A percentile compares a stretch with the other conserved stretches of the same genome.
Evolutionary conservation across 2,888 invertebrate species (phyloP).

Genomic region (Agrochola macilenta): DNA sequence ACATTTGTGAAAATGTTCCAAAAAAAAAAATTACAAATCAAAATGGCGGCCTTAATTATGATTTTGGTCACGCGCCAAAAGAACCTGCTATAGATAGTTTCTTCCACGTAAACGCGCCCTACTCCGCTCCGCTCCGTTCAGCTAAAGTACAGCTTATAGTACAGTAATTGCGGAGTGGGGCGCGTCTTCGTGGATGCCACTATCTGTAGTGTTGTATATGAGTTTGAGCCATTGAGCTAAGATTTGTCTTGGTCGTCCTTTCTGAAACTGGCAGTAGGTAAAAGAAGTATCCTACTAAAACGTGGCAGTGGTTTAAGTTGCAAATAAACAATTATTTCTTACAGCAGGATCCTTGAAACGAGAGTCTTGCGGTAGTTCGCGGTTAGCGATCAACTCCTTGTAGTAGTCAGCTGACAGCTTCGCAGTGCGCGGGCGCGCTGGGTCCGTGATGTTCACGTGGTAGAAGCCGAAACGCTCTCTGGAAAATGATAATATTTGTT

Average conservation of each 20-base stretch:
- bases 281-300: neutral
- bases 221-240: neutral
- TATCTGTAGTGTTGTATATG: too few species aligned
- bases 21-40: neutral
- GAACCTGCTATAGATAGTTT: too few species aligned
- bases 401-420: conserved; percentile 92
- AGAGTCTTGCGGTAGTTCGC: conserved; percentile 83
- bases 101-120: too few species aligned
- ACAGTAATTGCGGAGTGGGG: too few species aligned
- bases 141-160: too few species aligned
- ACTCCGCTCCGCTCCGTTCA: too few species aligned
- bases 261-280: neutral
- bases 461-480: conserved; percentile 94
- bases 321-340: conserved; percentile 62
- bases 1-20: neutral
- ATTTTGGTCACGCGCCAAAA: neutral
- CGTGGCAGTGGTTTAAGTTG: neutral
- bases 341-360: conserved; percentile 83
- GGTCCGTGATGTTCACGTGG: conserved; percentile 92
- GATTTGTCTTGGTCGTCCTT: neutral
- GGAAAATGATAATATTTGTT: conserved; percentile 56
- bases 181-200: too few species aligned
- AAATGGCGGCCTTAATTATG: neutral
- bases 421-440: conserved; percentile 91
- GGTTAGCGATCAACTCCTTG: conserved; percentile 88